Evolutionary conservation across 2,888 invertebrate genomes (phyloP), one percentile per base, ranked within the genome.

Genomic region (Diadromus collaris): DNA sequence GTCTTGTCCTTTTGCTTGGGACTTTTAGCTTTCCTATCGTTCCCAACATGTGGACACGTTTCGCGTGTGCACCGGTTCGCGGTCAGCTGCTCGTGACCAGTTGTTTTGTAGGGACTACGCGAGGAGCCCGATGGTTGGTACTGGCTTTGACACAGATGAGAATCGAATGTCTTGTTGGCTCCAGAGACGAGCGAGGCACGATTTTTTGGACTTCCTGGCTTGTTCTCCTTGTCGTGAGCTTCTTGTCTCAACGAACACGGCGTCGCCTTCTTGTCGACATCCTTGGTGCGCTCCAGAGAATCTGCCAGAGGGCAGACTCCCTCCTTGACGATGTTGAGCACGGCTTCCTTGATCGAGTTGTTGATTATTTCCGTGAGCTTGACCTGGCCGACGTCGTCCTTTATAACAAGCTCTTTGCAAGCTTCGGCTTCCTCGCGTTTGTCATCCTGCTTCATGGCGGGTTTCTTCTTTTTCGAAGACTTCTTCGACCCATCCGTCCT

Each of bases 271-370:
- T 51, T 71, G 2, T 5, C 10, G n/a, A 13, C 13, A 19, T 77
- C 65, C 44, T 69, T 79, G 2, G 21, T 10, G 13, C 32, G 60
- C 38, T 75, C 71, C 24, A 10, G 48, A 61, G 71, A 29, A 41
- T 81, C 78, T 1, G 75, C 56, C 24, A 63, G 29, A 19, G 79
- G 67, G 41, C 78, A 78, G 13, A 71, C 72, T 10, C 82, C 83
- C 46, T 84, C 82, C 68, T 83, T 83, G n/a, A 84, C 85, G 19
- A 87, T 83, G 44, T 71, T 84, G 63, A 85, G 56, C 44, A 87
- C 72, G 9, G 87, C 86, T 68, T 86, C 85, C 70, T 87, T 88
- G 48, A 86, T 84, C 44, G 86, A 86, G 56, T 71, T 84, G 68
- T 86, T 86, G 9, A 87, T 85, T 13, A 87, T 82, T 54, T 85